Conservation (phyloP, 2,797 vertebrate species). For the Betta splendens region DNA sequence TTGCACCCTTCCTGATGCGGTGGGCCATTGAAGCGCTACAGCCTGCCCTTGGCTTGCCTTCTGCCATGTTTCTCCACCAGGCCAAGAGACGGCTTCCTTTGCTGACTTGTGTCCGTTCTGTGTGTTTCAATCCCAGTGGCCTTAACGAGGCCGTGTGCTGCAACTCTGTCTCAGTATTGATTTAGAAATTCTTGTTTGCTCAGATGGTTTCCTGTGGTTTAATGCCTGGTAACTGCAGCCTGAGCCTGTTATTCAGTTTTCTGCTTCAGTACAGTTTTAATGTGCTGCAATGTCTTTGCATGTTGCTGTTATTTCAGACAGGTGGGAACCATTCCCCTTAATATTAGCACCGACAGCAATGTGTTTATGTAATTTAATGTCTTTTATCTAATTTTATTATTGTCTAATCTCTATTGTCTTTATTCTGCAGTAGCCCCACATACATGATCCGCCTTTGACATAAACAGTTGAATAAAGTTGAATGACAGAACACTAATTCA, state of each 20-base stretch:
- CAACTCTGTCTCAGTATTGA: neutral
- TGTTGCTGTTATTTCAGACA: neutral
- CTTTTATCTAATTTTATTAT: neutral
- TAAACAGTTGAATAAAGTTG: too few relatives aligned
- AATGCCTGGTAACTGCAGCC: neutral
- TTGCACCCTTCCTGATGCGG: neutral
- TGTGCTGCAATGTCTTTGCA: neutral
- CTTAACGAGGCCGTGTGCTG: neutral
- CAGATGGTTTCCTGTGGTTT: too few relatives aligned
- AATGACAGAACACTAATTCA: too few relatives aligned
- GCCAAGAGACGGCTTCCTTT: too few relatives aligned
- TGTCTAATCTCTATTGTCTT: neutral
- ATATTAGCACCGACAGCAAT: neutral
- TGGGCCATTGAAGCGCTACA: neutral
- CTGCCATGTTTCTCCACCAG: too few relatives aligned
- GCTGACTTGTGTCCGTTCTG: too few relatives aligned
- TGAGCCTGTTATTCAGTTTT: neutral
- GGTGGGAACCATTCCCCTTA: neutral
- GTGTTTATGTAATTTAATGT: neutral
- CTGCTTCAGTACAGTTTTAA: neutral
- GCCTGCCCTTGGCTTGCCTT: fast-evolving
- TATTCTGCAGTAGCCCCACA: too few relatives aligned
- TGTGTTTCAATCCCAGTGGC: neutral
- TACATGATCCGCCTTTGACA: too few relatives aligned
- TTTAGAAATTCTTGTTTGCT: neutral